Evolutionary conservation across 1,140 invertebrate genomes (phyloP).

Genomic region (Lamellibrachia luymesi): DNA sequence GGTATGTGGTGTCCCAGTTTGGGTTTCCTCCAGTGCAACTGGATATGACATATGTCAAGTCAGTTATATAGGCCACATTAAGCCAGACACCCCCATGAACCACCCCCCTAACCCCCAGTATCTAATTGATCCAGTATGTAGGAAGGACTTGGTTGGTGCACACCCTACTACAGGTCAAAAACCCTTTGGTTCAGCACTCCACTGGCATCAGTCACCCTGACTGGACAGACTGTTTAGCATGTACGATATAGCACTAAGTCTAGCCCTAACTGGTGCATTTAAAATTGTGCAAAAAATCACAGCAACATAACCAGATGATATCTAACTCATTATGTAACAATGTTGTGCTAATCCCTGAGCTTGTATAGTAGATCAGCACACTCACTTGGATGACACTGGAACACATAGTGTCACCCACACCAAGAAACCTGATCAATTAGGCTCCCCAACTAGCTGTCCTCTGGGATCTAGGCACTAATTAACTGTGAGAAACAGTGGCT

Average conservation of each 20-base stretch:
- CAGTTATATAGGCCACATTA: not conserved
- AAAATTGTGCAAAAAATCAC: not conserved
- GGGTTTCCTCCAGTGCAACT: not conserved
- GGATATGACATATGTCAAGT: not conserved
- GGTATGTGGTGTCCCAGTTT: not conserved
- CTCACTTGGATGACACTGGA: too few relatives aligned
- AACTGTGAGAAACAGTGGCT: too few relatives aligned
- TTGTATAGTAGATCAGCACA: too few relatives aligned
- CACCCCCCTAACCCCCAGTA: not conserved
- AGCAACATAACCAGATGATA: too few relatives aligned
- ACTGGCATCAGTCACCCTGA: too few relatives aligned
- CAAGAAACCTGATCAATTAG: too few relatives aligned
- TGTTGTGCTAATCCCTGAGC: too few relatives aligned
- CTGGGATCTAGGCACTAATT: too few relatives aligned
- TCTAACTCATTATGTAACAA: too few relatives aligned
- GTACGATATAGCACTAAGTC: not conserved
- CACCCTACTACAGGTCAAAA: not conserved
- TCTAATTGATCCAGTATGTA: not conserved
- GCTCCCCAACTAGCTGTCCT: too few relatives aligned
- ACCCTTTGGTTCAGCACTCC: too few relatives aligned
- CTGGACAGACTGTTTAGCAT: not conserved
- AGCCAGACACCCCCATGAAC: not conserved
- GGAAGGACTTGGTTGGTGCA: not conserved
- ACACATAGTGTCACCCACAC: too few relatives aligned
- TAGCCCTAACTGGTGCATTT: not conserved